Conservation (phyloP, 2,113 vertebrate species). For the Suncus etruscus region DNA sequence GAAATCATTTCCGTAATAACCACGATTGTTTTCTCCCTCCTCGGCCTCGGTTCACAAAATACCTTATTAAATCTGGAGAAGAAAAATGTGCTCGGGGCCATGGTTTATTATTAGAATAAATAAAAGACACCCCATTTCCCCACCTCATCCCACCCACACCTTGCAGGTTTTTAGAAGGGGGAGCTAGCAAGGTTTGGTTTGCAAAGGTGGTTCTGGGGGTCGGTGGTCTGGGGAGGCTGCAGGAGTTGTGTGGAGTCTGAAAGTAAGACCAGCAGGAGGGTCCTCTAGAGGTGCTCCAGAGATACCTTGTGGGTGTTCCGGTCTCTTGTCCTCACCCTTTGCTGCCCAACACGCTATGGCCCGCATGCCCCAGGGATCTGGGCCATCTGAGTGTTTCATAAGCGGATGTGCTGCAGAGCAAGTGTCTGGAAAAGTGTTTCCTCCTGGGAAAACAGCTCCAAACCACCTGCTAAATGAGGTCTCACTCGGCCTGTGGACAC, state of each 20-base stretch:
- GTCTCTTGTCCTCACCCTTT: neutral
- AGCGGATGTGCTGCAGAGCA: too few species aligned
- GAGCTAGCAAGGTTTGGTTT: neutral
- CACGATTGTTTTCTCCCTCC: slow-evolving; percentile 58
- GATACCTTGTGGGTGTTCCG: too few species aligned
- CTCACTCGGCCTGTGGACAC: too few species aligned
- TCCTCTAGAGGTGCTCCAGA: too few species aligned
- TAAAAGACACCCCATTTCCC: slow-evolving; percentile 44
- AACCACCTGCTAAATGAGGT: too few species aligned
- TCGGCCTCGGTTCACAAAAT: slow-evolving; percentile 80
- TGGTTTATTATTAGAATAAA: slow-evolving; percentile 80
- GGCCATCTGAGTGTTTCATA: too few species aligned
- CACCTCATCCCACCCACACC: neutral
- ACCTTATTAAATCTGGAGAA: slow-evolving; percentile 79
- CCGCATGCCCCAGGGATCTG: neutral
- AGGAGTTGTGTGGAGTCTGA: too few species aligned
- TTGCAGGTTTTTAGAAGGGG: neutral
- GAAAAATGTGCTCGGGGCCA: slow-evolving; percentile 74
- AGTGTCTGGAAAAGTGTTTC: too few species aligned
- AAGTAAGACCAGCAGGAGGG: too few species aligned
- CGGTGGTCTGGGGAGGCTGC: too few species aligned
- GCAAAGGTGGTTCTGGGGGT: too few species aligned
- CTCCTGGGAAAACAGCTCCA: too few species aligned
- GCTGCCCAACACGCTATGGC: slow-evolving; percentile 52
- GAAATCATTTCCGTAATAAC: slow-evolving; percentile 71